These are phyloP conservation scores for Sinosuthora webbiana DNA, from an alignment of 2,113 vertebrate species.

Conservation along the genomic window DNA sequence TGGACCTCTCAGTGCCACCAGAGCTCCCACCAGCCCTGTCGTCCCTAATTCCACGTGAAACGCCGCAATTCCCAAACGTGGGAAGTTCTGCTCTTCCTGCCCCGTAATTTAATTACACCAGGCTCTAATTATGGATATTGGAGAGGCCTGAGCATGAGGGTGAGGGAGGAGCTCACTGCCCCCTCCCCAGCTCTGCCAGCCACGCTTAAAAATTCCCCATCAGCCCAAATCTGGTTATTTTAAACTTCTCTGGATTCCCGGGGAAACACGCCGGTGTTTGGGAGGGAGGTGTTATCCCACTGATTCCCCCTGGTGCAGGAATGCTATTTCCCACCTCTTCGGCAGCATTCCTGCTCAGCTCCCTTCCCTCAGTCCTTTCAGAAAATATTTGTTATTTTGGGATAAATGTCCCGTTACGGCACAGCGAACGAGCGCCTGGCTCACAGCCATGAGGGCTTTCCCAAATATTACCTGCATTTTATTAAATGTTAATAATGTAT, in stretches of 20 bases:
- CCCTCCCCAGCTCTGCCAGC: neutral
- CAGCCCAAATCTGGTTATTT: neutral
- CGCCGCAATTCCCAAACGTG: rapidly evolving
- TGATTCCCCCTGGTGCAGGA: rapidly evolving
- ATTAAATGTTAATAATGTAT: neutral
- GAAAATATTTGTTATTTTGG: neutral
- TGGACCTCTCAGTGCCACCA: rapidly evolving
- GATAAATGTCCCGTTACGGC: rapidly evolving
- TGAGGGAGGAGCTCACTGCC: neutral
- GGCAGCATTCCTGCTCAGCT: neutral
- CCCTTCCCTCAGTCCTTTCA: rapidly evolving
- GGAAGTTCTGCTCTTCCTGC: neutral
- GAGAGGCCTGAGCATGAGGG: rapidly evolving
- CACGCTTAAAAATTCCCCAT: rapidly evolving
- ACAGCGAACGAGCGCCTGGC: rapidly evolving
- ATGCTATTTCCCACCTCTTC: neutral
- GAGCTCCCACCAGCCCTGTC: neutral
- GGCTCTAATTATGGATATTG: neutral
- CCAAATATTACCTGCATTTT: neutral
- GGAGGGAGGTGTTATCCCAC: neutral
- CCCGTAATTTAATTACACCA: rapidly evolving
- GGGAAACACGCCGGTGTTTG: rapidly evolving
- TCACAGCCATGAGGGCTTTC: rapidly evolving
- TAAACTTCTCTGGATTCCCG: rapidly evolving
- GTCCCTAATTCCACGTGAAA: rapidly evolving